Evolutionary conservation across 2,113 vertebrate species (phyloP).

Genomic region (crab-eating macaque (Macaca fascicularis)): DNA sequence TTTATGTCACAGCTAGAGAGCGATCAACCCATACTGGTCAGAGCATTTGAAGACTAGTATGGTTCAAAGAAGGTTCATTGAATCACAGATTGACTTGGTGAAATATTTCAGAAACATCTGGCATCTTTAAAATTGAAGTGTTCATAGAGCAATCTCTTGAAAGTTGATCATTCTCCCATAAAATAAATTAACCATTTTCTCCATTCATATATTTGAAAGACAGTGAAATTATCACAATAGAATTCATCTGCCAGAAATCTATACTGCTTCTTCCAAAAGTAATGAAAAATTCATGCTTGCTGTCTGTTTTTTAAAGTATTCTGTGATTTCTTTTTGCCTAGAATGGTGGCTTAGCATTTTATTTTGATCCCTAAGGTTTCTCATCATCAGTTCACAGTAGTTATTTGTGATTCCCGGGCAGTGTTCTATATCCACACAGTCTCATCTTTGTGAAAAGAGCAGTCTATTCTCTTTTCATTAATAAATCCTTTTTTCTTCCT

Average conservation of each 20-base stretch:
- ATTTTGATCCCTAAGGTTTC: not conserved
- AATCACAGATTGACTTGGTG: not conserved
- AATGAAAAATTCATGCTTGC: not conserved
- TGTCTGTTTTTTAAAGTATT: not conserved
- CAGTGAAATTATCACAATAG: not conserved
- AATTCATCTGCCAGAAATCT: constrained; percentile 24
- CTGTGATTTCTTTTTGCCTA: not conserved
- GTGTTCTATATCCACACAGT: not conserved
- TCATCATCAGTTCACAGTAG: not conserved
- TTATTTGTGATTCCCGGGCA: not conserved
- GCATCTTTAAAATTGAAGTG: not conserved
- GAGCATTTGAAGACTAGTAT: not conserved
- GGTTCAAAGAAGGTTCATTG: not conserved
- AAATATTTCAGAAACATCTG: not conserved
- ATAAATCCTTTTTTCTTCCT: constrained; percentile 23
- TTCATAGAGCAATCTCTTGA: not conserved
- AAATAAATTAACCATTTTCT: constrained; percentile 19
- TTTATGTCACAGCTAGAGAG: not conserved
- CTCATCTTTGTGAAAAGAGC: not conserved
- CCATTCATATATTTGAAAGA: constrained; percentile 10
- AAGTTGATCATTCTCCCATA: constrained; percentile 17
- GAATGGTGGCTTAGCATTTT: not conserved
- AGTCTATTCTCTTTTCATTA: not conserved
- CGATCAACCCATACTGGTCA: not conserved
- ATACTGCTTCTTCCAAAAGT: not conserved